phyloP scores from a whole-genome alignment of 2,888 invertebrate species.

The Catocala fraxini region DNA sequence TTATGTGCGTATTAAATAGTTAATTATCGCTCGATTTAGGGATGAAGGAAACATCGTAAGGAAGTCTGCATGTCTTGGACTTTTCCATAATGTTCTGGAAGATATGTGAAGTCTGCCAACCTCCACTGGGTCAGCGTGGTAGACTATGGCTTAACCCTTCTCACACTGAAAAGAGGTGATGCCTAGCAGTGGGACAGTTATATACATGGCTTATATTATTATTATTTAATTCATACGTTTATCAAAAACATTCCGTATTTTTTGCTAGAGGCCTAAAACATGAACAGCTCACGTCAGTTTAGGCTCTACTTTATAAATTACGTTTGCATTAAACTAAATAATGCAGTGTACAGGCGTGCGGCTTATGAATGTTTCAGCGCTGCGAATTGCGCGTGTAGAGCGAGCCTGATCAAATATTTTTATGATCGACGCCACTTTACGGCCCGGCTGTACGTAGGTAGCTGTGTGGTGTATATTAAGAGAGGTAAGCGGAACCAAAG shows the following conservation, averaged over 20 bases:
- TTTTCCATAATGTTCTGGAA: too few relatives aligned
- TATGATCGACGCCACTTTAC: conserved; percentile 86
- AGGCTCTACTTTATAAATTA: conserved; percentile 49
- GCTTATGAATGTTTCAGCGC: conserved; percentile 81
- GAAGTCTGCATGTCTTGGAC: too few relatives aligned
- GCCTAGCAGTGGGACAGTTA: too few relatives aligned
- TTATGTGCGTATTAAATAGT: too few relatives aligned
- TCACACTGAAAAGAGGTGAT: too few relatives aligned
- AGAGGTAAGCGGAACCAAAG: conserved; percentile 6
- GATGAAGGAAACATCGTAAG: too few relatives aligned
- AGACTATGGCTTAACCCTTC: too few relatives aligned
- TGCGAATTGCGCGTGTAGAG: conserved; percentile 76
- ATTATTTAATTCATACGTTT: too few relatives aligned
- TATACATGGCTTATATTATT: too few relatives aligned
- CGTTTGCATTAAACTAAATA: conserved; percentile 60
- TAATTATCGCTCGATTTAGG: too few relatives aligned
- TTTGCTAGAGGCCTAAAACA: conserved; percentile 2
- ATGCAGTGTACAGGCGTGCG: conserved; percentile 51
- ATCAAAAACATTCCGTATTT: neutral
- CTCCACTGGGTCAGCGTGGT: too few relatives aligned
- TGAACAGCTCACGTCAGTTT: conserved; percentile 25
- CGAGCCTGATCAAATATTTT: conserved; percentile 86
- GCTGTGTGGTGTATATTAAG: conserved; percentile 44
- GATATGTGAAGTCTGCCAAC: too few relatives aligned
- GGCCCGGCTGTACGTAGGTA: conserved; percentile 68